Conservation (phyloP, 2,113 vertebrate species). For the Hemibagrus wyckioides region DNA sequence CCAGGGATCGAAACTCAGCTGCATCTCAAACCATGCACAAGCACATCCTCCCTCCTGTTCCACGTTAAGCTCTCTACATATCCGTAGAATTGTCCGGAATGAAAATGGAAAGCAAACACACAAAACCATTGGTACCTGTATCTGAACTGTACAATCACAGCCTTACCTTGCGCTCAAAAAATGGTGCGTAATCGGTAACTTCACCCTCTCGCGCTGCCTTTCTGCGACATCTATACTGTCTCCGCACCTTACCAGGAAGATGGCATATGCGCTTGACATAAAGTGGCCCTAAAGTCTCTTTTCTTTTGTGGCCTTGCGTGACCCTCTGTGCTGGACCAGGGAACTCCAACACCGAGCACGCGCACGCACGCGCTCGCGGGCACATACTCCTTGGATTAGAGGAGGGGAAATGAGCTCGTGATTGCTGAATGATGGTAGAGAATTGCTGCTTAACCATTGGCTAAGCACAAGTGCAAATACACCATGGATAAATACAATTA, state of each 20-base stretch:
- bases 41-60: not conserved
- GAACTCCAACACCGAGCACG: not conserved
- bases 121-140: not conserved
- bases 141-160: not conserved
- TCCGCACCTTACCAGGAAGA: constrained; percentile 35
- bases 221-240: not conserved
- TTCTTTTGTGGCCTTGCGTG: not conserved
- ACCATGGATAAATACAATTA: not conserved
- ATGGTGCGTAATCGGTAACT: not conserved
- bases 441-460: not conserved
- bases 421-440: not conserved
- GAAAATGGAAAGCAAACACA: not conserved
- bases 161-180: constrained; percentile 2
- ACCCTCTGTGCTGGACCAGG: not conserved
- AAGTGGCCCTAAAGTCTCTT: constrained; percentile 7
- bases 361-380: not conserved
- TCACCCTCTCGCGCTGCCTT: not conserved
- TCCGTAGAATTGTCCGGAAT: not conserved
- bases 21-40: not conserved
- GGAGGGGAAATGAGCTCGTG: not conserved
- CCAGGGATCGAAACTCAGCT: not conserved
- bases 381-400: not conserved
- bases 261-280: constrained; percentile 41
- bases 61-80: not conserved
- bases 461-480: not conserved